These are phyloP conservation scores for Drosophila kepulauana DNA, from an alignment of 1,140 invertebrate species.

Conservation along the genomic window DNA sequence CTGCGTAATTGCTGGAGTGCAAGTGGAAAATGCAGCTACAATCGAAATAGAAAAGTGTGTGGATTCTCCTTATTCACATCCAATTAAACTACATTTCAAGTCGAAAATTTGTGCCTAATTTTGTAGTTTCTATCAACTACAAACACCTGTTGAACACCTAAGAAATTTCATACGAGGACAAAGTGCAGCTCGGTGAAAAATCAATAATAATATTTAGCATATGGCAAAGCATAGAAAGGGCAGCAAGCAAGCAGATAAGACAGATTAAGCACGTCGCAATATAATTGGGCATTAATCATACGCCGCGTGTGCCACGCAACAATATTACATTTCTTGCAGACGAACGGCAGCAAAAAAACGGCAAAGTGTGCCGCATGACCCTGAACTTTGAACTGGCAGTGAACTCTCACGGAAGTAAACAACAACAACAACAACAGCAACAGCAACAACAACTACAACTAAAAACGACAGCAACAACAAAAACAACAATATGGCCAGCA, in stretches of 20 bases:
- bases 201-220: slow-evolving; percentile 72
- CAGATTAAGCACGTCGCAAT: slow-evolving; percentile 34
- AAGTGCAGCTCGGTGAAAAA: slow-evolving; percentile 56
- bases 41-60: not conserved
- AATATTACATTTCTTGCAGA: slow-evolving; percentile 57
- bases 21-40: slow-evolving; percentile 7
- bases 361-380: slow-evolving; percentile 44
- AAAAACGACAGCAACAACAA: not conserved
- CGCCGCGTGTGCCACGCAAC: slow-evolving; percentile 70
- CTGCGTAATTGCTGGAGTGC: slow-evolving; percentile 21
- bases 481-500: slow-evolving; percentile 61
- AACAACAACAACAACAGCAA: slow-evolving; percentile 11
- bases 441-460: not conserved
- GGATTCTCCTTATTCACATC: not conserved
- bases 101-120: not conserved
- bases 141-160: slow-evolving; percentile 26
- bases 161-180: not conserved
- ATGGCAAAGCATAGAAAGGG: slow-evolving; percentile 38
- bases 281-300: slow-evolving; percentile 64
- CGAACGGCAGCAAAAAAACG: not conserved
- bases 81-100: not conserved
- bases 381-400: slow-evolving; percentile 69
- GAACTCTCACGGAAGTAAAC: slow-evolving; percentile 51
- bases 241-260: slow-evolving; percentile 37
- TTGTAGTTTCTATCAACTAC: not conserved